These are phyloP conservation scores for Elysia crispata DNA, from an alignment of 2,888 invertebrate species.

Conservation along the genomic window DNA sequence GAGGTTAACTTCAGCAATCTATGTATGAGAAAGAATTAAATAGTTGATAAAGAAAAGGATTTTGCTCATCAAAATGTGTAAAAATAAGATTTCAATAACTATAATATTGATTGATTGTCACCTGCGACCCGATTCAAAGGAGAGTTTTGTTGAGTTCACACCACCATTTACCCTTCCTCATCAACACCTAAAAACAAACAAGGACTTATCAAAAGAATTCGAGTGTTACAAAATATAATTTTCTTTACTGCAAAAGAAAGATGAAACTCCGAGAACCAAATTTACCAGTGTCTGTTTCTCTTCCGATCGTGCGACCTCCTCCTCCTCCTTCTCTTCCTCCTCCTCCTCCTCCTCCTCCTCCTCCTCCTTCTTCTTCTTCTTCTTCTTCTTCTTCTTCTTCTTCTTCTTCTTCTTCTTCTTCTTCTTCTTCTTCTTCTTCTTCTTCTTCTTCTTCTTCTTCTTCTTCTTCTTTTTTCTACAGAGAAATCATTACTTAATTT, in stretches of 20 bases:
- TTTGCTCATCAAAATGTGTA: no score
- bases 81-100: no score
- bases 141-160: no score
- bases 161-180: no score
- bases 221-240: not conserved
- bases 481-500: no score
- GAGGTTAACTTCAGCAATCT: no score
- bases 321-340: not conserved
- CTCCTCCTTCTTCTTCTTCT: constrained; percentile 23
- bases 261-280: not conserved
- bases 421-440: no score
- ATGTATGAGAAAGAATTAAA: no score
- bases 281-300: not conserved
- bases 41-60: no score
- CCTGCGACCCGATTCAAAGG: no score
- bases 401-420: constrained; percentile 14
- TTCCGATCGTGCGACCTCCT: not conserved
- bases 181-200: no score
- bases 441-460: not conserved
- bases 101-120: no score
- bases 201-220: not conserved
- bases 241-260: not conserved
- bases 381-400: constrained; percentile 24
- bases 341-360: constrained; percentile 24
- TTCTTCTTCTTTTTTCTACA: not conserved